Evolutionary conservation across 2,888 invertebrate genomes (phyloP).

Genomic region (Drosophila fungiperda): DNA sequence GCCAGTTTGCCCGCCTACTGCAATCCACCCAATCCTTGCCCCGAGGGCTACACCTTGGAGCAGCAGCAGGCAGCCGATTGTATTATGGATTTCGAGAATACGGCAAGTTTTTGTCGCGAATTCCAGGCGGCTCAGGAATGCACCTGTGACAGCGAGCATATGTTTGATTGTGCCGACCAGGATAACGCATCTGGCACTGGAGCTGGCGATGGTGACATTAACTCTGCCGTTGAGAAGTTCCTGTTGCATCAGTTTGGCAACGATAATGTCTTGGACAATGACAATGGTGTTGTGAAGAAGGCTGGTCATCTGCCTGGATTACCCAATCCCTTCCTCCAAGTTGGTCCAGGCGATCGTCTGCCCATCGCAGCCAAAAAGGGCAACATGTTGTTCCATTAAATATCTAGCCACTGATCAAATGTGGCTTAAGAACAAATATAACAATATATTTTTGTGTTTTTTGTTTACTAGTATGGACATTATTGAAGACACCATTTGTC

Average conservation of each 20-base stretch:
- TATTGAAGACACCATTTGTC: slow-evolving; percentile 48
- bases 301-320: slow-evolving; percentile 50
- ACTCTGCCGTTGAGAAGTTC: slow-evolving; percentile 89
- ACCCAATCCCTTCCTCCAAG: slow-evolving; percentile 92
- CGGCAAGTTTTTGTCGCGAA: slow-evolving; percentile 96
- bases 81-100: slow-evolving; percentile 96
- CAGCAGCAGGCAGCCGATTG: slow-evolving; percentile 91
- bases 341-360: slow-evolving; percentile 89
- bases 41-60: slow-evolving; percentile 90
- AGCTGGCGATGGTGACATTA: slow-evolving; percentile 81
- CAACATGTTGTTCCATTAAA: slow-evolving; percentile 86
- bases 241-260: slow-evolving; percentile 86
- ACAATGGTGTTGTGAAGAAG: slow-evolving; percentile 89
- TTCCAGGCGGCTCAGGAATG: slow-evolving; percentile 97
- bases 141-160: slow-evolving; percentile 99
- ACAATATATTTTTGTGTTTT: background rate
- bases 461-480: slow-evolving; percentile 16
- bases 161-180: slow-evolving; percentile 94
- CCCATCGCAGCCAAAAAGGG: slow-evolving; percentile 98
- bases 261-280: slow-evolving; percentile 86
- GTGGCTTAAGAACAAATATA: background rate
- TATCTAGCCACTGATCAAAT: slow-evolving; percentile 1
- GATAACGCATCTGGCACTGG: slow-evolving; percentile 64
- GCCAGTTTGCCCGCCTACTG: slow-evolving; percentile 98
- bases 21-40: slow-evolving; percentile 99